Base-by-base conservation (phyloP, 2,113 vertebrate species). In the Gambusia holbrooki region DNA sequence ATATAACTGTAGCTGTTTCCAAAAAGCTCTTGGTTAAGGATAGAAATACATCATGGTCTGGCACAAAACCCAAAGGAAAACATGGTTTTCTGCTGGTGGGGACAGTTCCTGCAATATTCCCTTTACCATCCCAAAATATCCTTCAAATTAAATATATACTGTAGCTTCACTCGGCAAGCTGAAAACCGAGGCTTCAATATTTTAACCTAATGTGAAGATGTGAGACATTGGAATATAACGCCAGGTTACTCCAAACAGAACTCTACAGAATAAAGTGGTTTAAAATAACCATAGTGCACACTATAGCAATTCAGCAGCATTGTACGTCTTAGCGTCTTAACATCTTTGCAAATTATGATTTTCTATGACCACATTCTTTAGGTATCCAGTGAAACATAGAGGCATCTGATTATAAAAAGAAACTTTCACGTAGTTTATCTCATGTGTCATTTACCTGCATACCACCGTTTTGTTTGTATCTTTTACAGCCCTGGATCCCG, bases 381-480 rank as follows among this genome's bases (percentile, higher is more conserved):
- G 13, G n/a, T 28, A 42, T 66, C 13, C 42, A 9, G 14, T 67
- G 13, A 25, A 69, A 76, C 84, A 84, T 80, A 84, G 70, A 80
- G 69, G 68, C 66, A 79, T 81, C 66, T 79, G 35, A 77, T 84
- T 84, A 72, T 71, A 37, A 42, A 77, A 75, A 65, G 69, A 82
- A 51, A 58, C 51, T 73, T 51, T 48, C 32, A 58, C 67, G 63
- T 12, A 28, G 51, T 63, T 66, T 30, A 62, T 62, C 65, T 86
- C 51, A 64, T 84, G 66, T 84, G 69, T 77, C 80, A 25, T 61
- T 86, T 87, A 81, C 84, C 70, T 83, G 77, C 80, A 80, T 84
- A 79, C 75, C 84, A 79, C 75, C 42, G 2, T 81, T 71, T 76
- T n/a, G 71, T 71, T 69, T 40, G 73, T 76, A 78, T 83, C 70